Conservation (phyloP, 2,888 invertebrate species). For the Rhamphomyia laevipes region DNA sequence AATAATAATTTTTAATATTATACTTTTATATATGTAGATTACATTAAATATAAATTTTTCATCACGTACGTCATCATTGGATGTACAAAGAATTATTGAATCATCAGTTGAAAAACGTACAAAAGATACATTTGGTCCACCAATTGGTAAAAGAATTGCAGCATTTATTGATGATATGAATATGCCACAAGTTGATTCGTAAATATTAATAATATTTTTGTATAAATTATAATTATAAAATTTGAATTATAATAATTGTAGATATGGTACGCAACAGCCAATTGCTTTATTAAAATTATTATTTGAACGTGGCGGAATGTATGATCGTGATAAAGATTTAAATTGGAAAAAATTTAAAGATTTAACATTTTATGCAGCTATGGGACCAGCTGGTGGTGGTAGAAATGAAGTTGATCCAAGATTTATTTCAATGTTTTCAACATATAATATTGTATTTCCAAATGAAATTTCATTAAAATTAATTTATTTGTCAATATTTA, state of each 20-base stretch:
- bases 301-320: conserved; percentile 81
- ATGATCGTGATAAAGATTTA: conserved; percentile 77
- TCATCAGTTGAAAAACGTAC: conserved; percentile 81
- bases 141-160: conserved; percentile 76
- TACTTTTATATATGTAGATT: conserved; percentile 41
- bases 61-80: conserved; percentile 79
- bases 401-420: conserved; percentile 83
- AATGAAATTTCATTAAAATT: conserved; percentile 62
- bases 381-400: conserved; percentile 83
- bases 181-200: conserved; percentile 66
- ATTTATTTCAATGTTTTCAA: conserved; percentile 82
- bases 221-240: background rate
- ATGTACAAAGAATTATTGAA: conserved; percentile 79
- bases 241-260: conserved; percentile 11
- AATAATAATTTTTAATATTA: conserved; percentile 1
- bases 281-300: conserved; percentile 82
- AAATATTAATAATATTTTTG: conserved; percentile 15
- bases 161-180: conserved; percentile 92
- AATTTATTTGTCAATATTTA: conserved; percentile 72
- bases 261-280: conserved; percentile 87
- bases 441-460: conserved; percentile 78
- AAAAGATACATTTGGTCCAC: conserved; percentile 81
- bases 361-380: conserved; percentile 62
- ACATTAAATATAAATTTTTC: conserved; percentile 82
- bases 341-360: conserved; percentile 83